Base-by-base conservation (phyloP, 2,797 vertebrate genomes). In the Philypnodon macrostomus region DNA sequence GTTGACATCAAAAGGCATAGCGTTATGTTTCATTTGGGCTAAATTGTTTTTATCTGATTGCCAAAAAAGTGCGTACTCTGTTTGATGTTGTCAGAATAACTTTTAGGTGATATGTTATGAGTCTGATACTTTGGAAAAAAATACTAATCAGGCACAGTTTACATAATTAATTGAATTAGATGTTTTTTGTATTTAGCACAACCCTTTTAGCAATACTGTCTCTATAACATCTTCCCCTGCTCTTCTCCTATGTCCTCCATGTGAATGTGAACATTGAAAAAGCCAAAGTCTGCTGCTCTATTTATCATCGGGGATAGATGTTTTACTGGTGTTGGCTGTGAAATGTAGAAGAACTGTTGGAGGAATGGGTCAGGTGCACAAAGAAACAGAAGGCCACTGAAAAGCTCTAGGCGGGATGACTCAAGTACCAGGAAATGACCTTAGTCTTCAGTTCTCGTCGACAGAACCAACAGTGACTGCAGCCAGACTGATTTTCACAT, bases 261-360 rank as follows among this genome's bases (percentile, higher is more conserved):
- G 35, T 52, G 62, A 41, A 49, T 58, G 61, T 46, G 61, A 26
- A 53, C 62, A 58, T 32, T 34, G 51, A 57, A 67, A 24, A 79
- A 70, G 73, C 71, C 73, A 30, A 63, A 77, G 69, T n/a, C 79
- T 69, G 69, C 74, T 64, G 74, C 62, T 63, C 57, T 58, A 66
- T 76, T 80, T 71, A 67, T 84, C 70, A 62, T 61, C 51, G 32
- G 68, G 65, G 60, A 69, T 57, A n/a, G 60, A 53, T 52, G 62
- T 48, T 41, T 69, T 70, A 55, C 60, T 52, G 63, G 70, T 23
- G 65, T 62, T 41, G 54, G 68, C 75, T 75, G 61, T 60, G 71
- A 77, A 79, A 72, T 54, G 61, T 69, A 63, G 65, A 73, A 62
- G 39, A 26, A 65, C 64, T 72, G 73, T 42, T 14, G 2, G 50